Evolutionary conservation across 1,140 invertebrate species (phyloP).

Genomic region (Pantala flavescens): DNA sequence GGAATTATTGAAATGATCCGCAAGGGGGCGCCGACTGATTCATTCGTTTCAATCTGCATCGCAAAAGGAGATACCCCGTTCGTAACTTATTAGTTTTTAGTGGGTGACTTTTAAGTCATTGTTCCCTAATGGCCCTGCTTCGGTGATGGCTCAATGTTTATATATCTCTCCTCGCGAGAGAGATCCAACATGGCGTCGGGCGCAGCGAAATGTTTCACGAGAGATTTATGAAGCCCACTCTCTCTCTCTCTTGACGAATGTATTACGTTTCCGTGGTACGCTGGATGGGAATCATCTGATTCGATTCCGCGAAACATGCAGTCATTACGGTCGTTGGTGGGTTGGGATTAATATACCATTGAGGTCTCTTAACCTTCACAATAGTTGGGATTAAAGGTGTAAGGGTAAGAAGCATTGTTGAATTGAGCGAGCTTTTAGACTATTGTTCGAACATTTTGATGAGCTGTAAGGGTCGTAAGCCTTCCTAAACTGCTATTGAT

Average conservation of each 20-base stretch:
- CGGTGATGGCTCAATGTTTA: background rate
- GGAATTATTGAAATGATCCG: conserved; percentile 9
- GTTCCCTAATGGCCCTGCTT: background rate
- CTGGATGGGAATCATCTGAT: too few species aligned
- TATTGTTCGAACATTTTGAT: too few species aligned
- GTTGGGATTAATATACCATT: too few species aligned
- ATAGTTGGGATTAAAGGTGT: too few species aligned
- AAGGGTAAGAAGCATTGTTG: too few species aligned
- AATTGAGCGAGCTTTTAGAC: too few species aligned
- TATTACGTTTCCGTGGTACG: background rate
- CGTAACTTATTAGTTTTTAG: background rate
- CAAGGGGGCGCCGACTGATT: background rate
- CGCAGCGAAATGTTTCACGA: background rate
- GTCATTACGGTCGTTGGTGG: too few species aligned
- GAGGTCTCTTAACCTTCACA: too few species aligned
- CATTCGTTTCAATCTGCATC: conserved; percentile 1
- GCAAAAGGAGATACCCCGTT: background rate
- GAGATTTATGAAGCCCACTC: background rate
- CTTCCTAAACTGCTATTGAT: too few species aligned
- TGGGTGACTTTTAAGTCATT: background rate
- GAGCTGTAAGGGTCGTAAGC: too few species aligned
- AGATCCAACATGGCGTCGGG: background rate
- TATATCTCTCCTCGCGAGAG: background rate
- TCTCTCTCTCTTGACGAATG: background rate
- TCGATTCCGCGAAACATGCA: too few species aligned